A percentile compares a stretch with the other conserved stretches of the same genome.
phyloP scores from a whole-genome alignment of 2,113 vertebrate species.

The Strix aluco region DNA sequence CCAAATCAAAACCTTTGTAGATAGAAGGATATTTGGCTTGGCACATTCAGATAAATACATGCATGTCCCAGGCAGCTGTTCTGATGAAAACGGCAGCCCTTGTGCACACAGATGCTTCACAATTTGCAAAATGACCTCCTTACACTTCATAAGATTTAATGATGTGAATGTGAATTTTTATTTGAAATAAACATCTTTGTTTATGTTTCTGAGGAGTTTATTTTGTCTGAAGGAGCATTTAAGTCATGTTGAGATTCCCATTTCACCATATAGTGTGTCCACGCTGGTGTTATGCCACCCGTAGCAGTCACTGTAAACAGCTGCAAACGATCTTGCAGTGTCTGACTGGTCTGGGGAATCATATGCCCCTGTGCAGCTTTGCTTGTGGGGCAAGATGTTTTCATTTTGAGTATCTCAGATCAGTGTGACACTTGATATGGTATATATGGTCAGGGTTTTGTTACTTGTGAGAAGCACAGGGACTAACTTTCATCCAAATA shows the following conservation, averaged over 20 bases:
- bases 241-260: not conserved
- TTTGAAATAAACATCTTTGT: slow-evolving; percentile 53
- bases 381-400: not conserved
- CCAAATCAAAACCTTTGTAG: slow-evolving; percentile 40
- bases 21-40: slow-evolving; percentile 47
- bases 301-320: not conserved
- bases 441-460: not conserved
- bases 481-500: not conserved
- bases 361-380: not conserved
- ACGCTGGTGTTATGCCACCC: not conserved
- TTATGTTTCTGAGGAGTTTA: slow-evolving; percentile 22
- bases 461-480: not conserved
- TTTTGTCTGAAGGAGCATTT: slow-evolving; percentile 1
- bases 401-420: not conserved
- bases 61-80: not conserved
- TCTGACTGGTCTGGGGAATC: not conserved
- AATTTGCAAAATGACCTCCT: slow-evolving; percentile 16
- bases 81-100: not conserved
- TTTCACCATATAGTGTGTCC: not conserved
- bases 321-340: not conserved
- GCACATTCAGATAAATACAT: not conserved
- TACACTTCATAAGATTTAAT: slow-evolving; percentile 32
- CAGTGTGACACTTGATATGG: not conserved
- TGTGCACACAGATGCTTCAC: not conserved
- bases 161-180: slow-evolving; percentile 42